Evolutionary conservation across 2,797 vertebrate genomes (phyloP), one percentile per base, ranked within the genome.

Genomic region (Pipistrellus kuhlii): DNA sequence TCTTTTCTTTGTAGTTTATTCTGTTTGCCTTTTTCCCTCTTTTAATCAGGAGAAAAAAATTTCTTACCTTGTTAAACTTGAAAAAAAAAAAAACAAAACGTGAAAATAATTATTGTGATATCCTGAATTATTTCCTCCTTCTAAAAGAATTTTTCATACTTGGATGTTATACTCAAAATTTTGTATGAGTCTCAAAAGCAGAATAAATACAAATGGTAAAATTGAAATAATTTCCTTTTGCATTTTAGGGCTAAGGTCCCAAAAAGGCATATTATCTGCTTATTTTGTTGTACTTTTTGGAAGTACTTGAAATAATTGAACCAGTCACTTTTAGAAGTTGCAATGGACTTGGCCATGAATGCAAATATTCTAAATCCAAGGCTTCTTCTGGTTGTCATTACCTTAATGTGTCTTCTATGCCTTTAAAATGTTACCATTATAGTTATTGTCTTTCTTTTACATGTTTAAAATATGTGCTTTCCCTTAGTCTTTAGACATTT

Each of bases 141-240:
- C 44, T 20, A 68, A 59, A 91, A 71, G 5, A 78, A 84, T 87
- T 89, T 93, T 91, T 94, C 69, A 62, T 78, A 87, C 17, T 88
- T 66, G 9, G 25, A 38, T 75, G n/a, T 94, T 95, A 88, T 59
- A 81, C 32, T 91, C 38, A 80, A 0, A 62, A 90, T 94, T 95
- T 88, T 41, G 5, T 80, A 41, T 25, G 11, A 15, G 3, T 77
- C 62, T 95, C 14, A 81, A 92, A 88, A 93, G 10, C 14, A 94
- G 27, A 71, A 38, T 81, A 91, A 85, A 48, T 72, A 27, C 5
- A 92, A 84, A n/a, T 81, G 7, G 15, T 94, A 46, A 94, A 84
- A 93, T 93, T 94, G 62, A 94, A 91, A 85, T 90, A 55, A 94
- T 85, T 94, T 90, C 2, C 38, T 93, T 30, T 64, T 92, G 35